phyloP scores from a whole-genome alignment of 92 coral and sea anemone genomes.

The Siderastrea siderea region DNA sequence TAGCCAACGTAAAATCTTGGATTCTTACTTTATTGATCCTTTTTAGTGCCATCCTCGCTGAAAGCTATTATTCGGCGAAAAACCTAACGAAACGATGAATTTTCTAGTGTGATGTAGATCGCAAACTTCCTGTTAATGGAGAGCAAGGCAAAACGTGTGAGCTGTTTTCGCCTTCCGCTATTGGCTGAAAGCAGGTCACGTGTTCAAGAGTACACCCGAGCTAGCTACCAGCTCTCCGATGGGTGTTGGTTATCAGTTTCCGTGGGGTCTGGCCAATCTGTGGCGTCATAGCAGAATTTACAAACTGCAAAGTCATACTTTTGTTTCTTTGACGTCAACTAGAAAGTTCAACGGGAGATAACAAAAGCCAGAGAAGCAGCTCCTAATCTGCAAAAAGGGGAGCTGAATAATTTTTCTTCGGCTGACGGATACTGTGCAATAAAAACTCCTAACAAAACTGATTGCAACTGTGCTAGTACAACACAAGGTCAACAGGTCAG shows the following conservation, averaged over 20 bases:
- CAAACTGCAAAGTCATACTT: background rate
- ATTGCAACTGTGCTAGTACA: too few relatives aligned
- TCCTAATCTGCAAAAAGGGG: too few relatives aligned
- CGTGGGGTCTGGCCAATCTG: background rate
- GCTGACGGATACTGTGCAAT: too few relatives aligned
- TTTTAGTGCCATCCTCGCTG: constrained; percentile 92
- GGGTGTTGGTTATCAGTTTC: constrained; percentile 19
- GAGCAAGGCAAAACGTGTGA: constrained; percentile 46
- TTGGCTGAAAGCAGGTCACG: constrained; percentile 41
- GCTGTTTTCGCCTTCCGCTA: constrained; percentile 9
- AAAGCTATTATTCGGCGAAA: constrained; percentile 46
- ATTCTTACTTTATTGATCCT: constrained; percentile 97
- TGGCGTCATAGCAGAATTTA: background rate
- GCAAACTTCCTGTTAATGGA: constrained; percentile 93
- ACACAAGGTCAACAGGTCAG: too few relatives aligned
- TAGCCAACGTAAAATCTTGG: constrained; percentile 25
- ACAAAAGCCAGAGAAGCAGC: too few relatives aligned
- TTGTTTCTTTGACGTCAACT: background rate
- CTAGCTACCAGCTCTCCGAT: constrained; percentile 25
- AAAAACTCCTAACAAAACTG: too few relatives aligned
- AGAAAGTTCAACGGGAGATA: background rate
- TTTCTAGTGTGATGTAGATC: constrained; percentile 58
- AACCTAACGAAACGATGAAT: constrained; percentile 69
- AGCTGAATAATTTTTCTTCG: too few relatives aligned
- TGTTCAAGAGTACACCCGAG: background rate